phyloP scores from a whole-genome alignment of 2,797 vertebrate genomes.

The Rhadinocentrus ornatus region DNA sequence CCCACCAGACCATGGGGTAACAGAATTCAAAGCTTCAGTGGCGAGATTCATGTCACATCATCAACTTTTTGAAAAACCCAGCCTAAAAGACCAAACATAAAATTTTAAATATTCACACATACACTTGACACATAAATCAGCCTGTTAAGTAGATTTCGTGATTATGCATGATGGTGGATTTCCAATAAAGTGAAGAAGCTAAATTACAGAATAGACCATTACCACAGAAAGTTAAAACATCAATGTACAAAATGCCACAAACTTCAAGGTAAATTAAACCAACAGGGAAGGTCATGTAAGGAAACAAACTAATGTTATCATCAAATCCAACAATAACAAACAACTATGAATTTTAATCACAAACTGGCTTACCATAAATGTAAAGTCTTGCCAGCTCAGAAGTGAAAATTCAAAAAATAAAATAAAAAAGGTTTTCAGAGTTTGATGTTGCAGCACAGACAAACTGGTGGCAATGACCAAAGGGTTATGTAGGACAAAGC shows the following conservation, averaged over 20 bases:
- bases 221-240: not conserved
- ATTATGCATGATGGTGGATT: not conserved
- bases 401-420: constrained; percentile 34
- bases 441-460: constrained; percentile 46
- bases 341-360: not conserved
- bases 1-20: constrained; percentile 63
- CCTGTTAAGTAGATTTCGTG: constrained; percentile 1
- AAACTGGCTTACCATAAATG: constrained; percentile 58
- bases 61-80: constrained; percentile 43
- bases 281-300: not conserved
- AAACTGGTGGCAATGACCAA: constrained; percentile 72
- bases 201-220: not conserved
- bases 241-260: not conserved
- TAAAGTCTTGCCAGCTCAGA: constrained; percentile 18
- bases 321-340: constrained; percentile 6
- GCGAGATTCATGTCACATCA: constrained; percentile 77
- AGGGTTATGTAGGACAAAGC: constrained; percentile 84
- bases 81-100: constrained; percentile 31
- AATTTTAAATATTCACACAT: not conserved
- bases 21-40: constrained; percentile 40
- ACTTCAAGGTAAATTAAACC: not conserved
- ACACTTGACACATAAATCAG: constrained; percentile 5
- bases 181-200: not conserved
- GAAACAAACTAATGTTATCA: not conserved
- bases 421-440: constrained; percentile 51